Evolutionary conservation across 1,140 invertebrate genomes (phyloP).

Genomic region (Xylocopa sonorina): DNA sequence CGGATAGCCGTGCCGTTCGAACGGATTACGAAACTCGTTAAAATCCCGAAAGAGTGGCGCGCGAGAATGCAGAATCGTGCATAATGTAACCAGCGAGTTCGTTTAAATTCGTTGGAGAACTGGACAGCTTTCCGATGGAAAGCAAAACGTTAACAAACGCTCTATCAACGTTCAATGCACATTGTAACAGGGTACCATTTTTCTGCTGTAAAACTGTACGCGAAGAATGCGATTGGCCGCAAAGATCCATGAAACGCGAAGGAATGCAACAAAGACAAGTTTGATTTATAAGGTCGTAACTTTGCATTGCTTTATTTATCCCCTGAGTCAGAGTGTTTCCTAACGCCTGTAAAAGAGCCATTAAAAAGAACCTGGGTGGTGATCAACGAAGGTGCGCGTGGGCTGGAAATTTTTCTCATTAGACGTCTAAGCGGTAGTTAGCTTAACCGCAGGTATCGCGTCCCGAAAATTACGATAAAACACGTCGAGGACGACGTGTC

Average conservation of each 20-base stretch:
- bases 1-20: conserved; percentile 24
- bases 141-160: no score
- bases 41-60: not conserved
- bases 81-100: no score
- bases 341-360: not conserved
- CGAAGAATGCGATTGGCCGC: not conserved
- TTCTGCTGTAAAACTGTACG: not conserved
- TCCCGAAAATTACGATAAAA: conserved; percentile 32
- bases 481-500: conserved; percentile 2
- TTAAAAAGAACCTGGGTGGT: not conserved
- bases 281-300: not conserved
- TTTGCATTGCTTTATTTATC: not conserved
- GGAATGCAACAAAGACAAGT: not conserved
- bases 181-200: no score
- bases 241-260: not conserved
- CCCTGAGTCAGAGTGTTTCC: not conserved
- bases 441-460: not conserved
- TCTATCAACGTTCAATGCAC: no score
- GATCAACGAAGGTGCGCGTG: conserved; percentile 5
- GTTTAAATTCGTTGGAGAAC: no score
- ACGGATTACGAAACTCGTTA: conserved; percentile 8
- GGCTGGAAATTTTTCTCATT: not conserved
- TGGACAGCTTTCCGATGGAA: no score
- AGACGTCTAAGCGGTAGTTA: not conserved
- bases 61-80: no score